Percentiles rank a stretch among this genome's conserved stretches.
phyloP scores from a whole-genome alignment of 1,140 invertebrate species.

The Augochlora pura region DNA sequence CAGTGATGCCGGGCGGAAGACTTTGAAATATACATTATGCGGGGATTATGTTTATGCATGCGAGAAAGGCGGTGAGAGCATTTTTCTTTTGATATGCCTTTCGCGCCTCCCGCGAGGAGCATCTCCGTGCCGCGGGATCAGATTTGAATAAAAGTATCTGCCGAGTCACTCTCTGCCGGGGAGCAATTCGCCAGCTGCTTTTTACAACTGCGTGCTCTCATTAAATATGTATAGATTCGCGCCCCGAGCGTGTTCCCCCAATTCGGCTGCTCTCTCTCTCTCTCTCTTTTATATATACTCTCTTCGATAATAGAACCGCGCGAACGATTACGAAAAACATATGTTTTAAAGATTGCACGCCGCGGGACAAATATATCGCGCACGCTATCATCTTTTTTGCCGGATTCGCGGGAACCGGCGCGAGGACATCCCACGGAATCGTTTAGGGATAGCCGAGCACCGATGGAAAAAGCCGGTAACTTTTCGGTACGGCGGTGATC shows the following conservation, averaged over 20 bases:
- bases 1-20: conserved; percentile 61
- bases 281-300: too few species aligned
- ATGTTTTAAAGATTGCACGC: conserved; percentile 63
- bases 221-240: conserved; percentile 78
- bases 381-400: conserved; percentile 33
- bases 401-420: background rate
- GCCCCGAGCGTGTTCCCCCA: conserved; percentile 60
- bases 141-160: conserved; percentile 77
- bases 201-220: conserved; percentile 72
- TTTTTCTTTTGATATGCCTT: conserved; percentile 76
- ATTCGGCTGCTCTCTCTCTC: conserved; percentile 33
- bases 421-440: background rate
- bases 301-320: conserved; percentile 60
- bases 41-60: conserved; percentile 75
- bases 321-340: conserved; percentile 65
- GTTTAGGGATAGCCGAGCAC: background rate
- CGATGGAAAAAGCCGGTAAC: background rate
- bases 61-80: conserved; percentile 70
- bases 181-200: conserved; percentile 65
- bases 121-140: conserved; percentile 60
- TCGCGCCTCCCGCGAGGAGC: conserved; percentile 42
- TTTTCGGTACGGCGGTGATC: too few species aligned
- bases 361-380: conserved; percentile 61
- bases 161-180: conserved; percentile 48
- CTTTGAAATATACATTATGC: conserved; percentile 75